phyloP scores from a whole-genome alignment of 2,113 vertebrate species.

The Megaceryle maxima region DNA sequence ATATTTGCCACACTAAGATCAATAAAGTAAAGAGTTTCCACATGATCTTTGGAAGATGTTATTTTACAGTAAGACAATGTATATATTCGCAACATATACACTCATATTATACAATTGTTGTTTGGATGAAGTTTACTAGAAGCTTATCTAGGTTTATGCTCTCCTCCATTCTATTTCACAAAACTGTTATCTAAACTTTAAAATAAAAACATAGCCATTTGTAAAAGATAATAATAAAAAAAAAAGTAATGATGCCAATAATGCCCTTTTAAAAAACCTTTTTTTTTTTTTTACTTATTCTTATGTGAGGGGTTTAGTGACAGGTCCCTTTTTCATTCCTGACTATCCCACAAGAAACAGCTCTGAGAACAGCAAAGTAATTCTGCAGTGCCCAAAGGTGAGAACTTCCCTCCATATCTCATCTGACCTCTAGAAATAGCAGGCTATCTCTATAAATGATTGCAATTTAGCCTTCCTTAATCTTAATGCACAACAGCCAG shows the following conservation, averaged over 20 bases:
- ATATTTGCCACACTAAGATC: neutral
- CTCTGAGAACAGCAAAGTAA: neutral
- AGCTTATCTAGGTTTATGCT: neutral
- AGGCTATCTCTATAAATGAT: neutral
- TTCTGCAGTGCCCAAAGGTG: neutral
- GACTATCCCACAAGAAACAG: neutral
- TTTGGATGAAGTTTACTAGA: neutral
- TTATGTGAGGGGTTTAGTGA: accelerated
- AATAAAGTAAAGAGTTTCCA: neutral
- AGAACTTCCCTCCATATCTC: neutral
- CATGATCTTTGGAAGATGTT: neutral
- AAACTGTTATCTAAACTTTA: neutral
- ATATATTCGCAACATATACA: neutral
- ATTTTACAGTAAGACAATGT: neutral
- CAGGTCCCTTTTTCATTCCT: neutral
- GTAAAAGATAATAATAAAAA: neutral
- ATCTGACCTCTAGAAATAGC: neutral
- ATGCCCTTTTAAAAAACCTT: neutral
- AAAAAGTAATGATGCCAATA: accelerated
- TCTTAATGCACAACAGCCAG: neutral
- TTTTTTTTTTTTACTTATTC: neutral
- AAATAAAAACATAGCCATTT: neutral
- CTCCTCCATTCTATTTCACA: neutral
- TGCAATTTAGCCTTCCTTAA: neutral
- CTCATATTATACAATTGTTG: neutral